Percentiles rank a stretch among this genome's conserved stretches.
Conservation (phyloP, 2,888 invertebrate genomes). For the Salpingus planirostris region DNA sequence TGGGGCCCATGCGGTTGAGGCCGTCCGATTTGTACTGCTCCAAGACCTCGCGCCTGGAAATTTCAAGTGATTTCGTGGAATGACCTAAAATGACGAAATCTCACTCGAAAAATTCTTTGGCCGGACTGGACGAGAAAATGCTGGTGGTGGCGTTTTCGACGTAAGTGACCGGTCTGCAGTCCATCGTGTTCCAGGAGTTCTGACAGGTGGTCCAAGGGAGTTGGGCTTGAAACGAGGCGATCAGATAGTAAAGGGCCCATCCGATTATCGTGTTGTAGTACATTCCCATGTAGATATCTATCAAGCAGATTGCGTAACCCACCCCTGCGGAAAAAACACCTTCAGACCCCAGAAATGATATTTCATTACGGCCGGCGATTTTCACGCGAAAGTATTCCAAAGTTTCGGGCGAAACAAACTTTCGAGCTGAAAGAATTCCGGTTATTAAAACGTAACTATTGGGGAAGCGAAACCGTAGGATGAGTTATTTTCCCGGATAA, state of each 20-base stretch:
- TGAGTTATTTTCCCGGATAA: no score
- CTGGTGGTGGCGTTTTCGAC: slow-evolving; percentile 45
- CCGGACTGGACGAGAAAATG: slow-evolving; percentile 71
- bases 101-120: slow-evolving; percentile 85
- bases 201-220: slow-evolving; percentile 83
- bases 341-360: neutral
- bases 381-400: no score
- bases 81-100: slow-evolving; percentile 27
- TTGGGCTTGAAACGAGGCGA: slow-evolving; percentile 70
- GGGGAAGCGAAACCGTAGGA: no score
- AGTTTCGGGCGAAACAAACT: no score
- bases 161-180: slow-evolving; percentile 56
- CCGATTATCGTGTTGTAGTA: slow-evolving; percentile 97
- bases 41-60: slow-evolving; percentile 70
- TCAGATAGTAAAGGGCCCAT: slow-evolving; percentile 88
- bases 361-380: neutral
- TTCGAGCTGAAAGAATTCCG: no score
- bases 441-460: no score
- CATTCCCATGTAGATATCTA: slow-evolving; percentile 93
- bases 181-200: slow-evolving; percentile 78
- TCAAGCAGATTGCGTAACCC: slow-evolving; percentile 92
- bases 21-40: slow-evolving; percentile 77
- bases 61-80: slow-evolving; percentile 1
- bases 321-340: slow-evolving; percentile 55
- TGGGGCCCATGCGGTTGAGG: slow-evolving; percentile 76